Evolutionary conservation across 2,888 invertebrate species (phyloP), one percentile per base, ranked within the genome.

Genomic region (Caenorhabditis sp.): DNA sequence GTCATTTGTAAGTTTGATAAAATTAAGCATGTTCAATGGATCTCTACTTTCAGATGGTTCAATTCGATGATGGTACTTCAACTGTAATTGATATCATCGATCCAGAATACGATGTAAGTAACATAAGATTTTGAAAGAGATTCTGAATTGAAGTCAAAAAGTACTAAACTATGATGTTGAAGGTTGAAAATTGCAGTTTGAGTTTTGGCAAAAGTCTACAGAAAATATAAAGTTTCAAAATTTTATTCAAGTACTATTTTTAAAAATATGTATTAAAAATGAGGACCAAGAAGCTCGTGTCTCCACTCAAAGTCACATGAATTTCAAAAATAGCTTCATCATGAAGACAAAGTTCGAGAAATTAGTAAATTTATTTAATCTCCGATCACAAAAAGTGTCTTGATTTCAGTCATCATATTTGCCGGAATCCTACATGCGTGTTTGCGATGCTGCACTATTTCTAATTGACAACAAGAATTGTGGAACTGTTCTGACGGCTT

Each of bases 101-200:
- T 62, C 72, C 72, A 27, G 67, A 72, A 50, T 67, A 72, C 49
- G 72, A 72, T 61, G 72, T 72, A 7, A 58, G 71, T 26, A 12
- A 1, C 0, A 12, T n/a, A 4, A n/a, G 31, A 1, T 14, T 1
- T 36, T 56, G 20, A 25, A 38, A 38, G 14, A 38, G 38, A 38
- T 14, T 38, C 38, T 7, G 7, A 38, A 14, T 38, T 38, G 7
- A 10, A 38, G 38, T 10, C 14, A 10, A 38, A 38, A 38, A 38
- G 7, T 38, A 38, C n/a, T n/a, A n/a, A n/a, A n/a, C n/a, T n/a
- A n/a, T n/a, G n/a, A n/a, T n/a, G n/a, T n/a, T n/a, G n/a, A n/a
- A n/a, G n/a, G n/a, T n/a, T n/a, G n/a, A n/a, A n/a, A n/a, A n/a
- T n/a, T n/a, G n/a, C n/a, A n/a, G n/a, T n/a, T n/a, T n/a, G n/a